Evolutionary conservation across 2,888 invertebrate species (phyloP), one percentile per base, ranked within the genome.

Genomic region (Drosophila mulleri): DNA sequence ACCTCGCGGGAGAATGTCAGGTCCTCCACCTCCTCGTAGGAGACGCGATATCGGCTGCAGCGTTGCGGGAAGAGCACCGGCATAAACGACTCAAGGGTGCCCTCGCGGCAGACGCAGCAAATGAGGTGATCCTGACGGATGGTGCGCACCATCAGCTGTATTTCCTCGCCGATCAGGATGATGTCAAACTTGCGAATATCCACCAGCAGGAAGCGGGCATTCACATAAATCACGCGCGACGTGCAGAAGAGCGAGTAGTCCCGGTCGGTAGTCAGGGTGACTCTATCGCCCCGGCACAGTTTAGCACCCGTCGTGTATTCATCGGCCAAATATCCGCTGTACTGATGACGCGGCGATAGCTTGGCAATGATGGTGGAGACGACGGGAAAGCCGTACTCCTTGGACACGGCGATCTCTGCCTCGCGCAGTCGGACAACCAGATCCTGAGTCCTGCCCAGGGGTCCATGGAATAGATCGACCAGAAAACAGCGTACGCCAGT

Each of bases 11-110:
- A 88, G 64, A 92, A 92, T 0, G 91, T 90, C 4, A 92, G 62
- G 45, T 92, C 92, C 67, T 92, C 92, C 1, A 92, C 67, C 58
- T 92, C 92, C 72, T 92, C 92, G 23, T 88, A 72, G 2, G 92
- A 92, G 4, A 92, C 32, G 5, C 75, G 78, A 62, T 58, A 75
- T 3, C 80, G 83, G 5, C 67, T 16, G 52, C 90, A 91, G 20
- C 80, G 72, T 1, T 68, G 42, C 0, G 92, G 92, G 14, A 92
- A 91, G 3, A 83, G 74, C 4, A 92, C 91, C 0, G 88, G 88
- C 81, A 91, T 74, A 11, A 78, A 80, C 4, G 89, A 77, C 5
- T 14, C 42, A 0, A 92, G 74, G 1, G n/a, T 12, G 0, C 92
- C 92, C 0, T 70, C 71, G 2, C 72, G 82, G 20, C 81, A 78